These are phyloP conservation scores for Xenops minutus DNA, from an alignment of 2,797 vertebrate genomes.

Conservation along the genomic window DNA sequence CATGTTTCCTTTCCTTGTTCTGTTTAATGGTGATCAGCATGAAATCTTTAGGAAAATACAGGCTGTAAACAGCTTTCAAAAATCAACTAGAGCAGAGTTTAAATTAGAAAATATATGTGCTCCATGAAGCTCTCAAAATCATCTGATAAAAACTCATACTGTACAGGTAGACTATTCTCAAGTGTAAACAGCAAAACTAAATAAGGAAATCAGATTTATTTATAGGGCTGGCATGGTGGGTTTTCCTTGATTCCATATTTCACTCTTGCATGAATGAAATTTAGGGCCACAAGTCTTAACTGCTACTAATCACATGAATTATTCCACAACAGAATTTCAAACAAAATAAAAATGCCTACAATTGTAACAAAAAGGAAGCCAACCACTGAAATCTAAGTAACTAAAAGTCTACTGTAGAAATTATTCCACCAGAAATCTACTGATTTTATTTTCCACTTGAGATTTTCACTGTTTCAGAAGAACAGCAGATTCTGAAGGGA, in stretches of 20 bases:
- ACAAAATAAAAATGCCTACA: not conserved
- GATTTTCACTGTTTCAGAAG: not conserved
- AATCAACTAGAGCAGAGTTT: not conserved
- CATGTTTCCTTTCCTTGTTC: not conserved
- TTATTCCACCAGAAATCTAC: not conserved
- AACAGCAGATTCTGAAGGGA: not conserved
- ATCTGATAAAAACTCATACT: not conserved
- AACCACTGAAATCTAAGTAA: not conserved
- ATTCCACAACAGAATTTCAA: not conserved
- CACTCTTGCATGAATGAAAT: not conserved
- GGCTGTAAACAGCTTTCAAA: not conserved
- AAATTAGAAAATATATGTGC: not conserved
- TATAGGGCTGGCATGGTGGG: not conserved
- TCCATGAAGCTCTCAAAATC: not conserved
- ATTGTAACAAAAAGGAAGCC: not conserved
- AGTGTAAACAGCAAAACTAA: not conserved
- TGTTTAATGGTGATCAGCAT: not conserved
- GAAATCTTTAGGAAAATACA: not conserved
- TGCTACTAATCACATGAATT: not conserved
- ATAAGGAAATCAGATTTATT: not conserved
- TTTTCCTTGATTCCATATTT: not conserved
- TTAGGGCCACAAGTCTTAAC: not conserved
- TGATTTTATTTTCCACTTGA: not conserved
- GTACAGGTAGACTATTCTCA: not conserved
- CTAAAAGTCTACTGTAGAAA: not conserved